Evolutionary conservation across 1,140 invertebrate genomes (phyloP).

Genomic region (Neodiprion pinetum): DNA sequence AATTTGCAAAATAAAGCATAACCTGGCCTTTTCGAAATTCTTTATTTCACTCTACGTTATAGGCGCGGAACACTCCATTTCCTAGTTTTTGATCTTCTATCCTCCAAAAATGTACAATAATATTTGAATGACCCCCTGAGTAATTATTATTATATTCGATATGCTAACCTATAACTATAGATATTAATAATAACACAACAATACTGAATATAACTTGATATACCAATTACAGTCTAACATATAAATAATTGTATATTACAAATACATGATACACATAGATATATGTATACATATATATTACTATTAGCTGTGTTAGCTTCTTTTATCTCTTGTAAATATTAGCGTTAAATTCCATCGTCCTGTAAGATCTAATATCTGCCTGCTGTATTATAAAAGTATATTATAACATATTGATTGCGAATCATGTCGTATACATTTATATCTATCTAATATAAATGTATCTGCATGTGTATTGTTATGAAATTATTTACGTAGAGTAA

Average conservation of each 20-base stretch:
- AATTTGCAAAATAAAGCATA: too few relatives aligned
- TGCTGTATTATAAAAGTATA: conserved; percentile 26
- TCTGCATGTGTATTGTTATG: conserved; percentile 7
- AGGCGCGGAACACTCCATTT: too few relatives aligned
- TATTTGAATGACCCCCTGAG: not conserved
- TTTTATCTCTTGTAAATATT: conserved; percentile 18
- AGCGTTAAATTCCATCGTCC: conserved; percentile 15
- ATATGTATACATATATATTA: not conserved
- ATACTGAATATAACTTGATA: not conserved
- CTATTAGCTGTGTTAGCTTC: conserved; percentile 4
- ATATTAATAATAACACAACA: not conserved
- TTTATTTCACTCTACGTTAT: too few relatives aligned
- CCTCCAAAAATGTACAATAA: too few relatives aligned
- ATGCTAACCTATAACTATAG: not conserved
- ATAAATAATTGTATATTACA: not conserved
- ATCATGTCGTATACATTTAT: too few relatives aligned
- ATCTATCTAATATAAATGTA: conserved; percentile 9
- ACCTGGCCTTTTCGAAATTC: too few relatives aligned
- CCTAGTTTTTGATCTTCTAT: too few relatives aligned
- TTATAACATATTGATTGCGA: not conserved
- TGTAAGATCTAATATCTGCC: conserved; percentile 19
- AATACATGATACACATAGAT: too few relatives aligned
- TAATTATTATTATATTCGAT: not conserved
- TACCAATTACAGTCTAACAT: not conserved
- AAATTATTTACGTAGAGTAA: conserved; percentile 13